A percentile compares a stretch with the other conserved stretches of the same genome.
Conservation (phyloP, 2,797 vertebrate genomes). For the Sarcoramphus papa region DNA sequence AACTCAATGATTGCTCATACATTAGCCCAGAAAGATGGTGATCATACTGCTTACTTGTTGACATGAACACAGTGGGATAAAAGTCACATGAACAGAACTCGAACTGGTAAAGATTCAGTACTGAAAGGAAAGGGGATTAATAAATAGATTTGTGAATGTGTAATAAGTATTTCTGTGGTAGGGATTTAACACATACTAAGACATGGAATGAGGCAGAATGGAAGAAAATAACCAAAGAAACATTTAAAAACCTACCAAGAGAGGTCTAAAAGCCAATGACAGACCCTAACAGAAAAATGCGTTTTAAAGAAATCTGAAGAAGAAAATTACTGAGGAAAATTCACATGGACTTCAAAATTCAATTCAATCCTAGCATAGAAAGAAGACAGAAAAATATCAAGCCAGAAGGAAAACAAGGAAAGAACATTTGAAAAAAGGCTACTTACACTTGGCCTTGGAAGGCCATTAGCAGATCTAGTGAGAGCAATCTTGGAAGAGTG, state of each 20-base stretch:
- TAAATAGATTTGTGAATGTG: not conserved
- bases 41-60: not conserved
- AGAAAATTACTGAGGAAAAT: not conserved
- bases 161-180: not conserved
- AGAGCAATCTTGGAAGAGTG: not conserved
- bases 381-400: not conserved
- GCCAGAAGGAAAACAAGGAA: not conserved
- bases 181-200: not conserved
- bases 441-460: not conserved
- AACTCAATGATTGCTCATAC: not conserved
- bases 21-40: not conserved
- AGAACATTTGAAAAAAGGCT: not conserved
- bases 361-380: not conserved
- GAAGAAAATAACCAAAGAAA: not conserved
- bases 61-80: not conserved
- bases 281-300: not conserved
- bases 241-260: not conserved
- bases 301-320: not conserved
- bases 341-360: not conserved
- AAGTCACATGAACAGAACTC: not conserved
- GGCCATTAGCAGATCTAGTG: not conserved
- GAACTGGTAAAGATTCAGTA: not conserved
- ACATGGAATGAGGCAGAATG: not conserved
- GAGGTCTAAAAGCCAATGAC: not conserved
- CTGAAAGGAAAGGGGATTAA: not conserved